Base-by-base conservation (phyloP, 2,888 invertebrate genomes). In the Stramonita haemastoma region DNA sequence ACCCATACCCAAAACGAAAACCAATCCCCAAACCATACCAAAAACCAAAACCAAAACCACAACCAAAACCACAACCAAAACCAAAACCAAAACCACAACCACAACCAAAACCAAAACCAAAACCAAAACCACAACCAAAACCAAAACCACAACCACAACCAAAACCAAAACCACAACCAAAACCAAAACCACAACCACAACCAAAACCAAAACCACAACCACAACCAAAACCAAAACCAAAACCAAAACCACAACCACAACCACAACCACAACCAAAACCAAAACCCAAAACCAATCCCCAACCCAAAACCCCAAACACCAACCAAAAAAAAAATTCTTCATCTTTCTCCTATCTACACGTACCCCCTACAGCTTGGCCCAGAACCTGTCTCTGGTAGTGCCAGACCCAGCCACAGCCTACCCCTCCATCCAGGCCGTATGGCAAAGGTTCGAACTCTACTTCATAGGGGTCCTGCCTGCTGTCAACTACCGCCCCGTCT, bases 401-500 rank as follows among this genome's bases (percentile, higher is more conserved):
- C 90, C 89, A 36, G 92, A 94, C 79, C 93, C 94, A 15, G 89
- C 89, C 0, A 87, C 88, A 26, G 90, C 90, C 0, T 92, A 93
- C 87, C 92, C 93, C 13, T 92, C 92, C n/a, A 91, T 93, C 36
- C 90, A 92, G 81, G 89, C 83, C 34, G 93, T 94, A 0, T 95
- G 95, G 95, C 87, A 88, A 56, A 88, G 90, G 34, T 95, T 95
- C 88, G 90, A 92, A 66, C 88, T 90, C 0, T 89, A 92, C 17
- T 93, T 95, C 81, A 87, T 86, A 15, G 90, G 92, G 5, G 83
- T 83, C 17, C 46, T 81, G 36, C 83, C 81, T 34, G 92, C 95
- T 0, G 90, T 95, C n/a, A 91, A 91, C 89, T 94, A 94, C 88
- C 91, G 90, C 29, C 93, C 93, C 0, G 93, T 94, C 15, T 94